Evolutionary conservation across 2,888 invertebrate species (phyloP).

Genomic region (Hymenopus coronatus): DNA sequence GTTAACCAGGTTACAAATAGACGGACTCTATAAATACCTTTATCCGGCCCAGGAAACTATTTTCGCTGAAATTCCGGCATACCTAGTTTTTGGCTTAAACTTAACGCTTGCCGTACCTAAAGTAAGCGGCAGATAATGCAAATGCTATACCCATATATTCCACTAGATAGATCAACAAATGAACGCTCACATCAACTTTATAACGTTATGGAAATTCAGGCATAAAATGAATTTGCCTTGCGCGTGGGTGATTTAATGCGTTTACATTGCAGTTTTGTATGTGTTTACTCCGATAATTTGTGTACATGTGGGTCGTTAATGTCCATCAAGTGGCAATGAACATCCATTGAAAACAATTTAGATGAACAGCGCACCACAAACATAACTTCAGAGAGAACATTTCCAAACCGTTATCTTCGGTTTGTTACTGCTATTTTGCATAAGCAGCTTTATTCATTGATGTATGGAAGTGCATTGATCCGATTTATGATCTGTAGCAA

Average conservation of each 20-base stretch:
- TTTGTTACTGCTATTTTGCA: background rate
- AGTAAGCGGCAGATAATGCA: no score
- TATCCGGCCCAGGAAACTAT: no score
- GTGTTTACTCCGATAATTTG: background rate
- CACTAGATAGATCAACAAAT: background rate
- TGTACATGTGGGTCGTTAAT: background rate
- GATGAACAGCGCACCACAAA: background rate
- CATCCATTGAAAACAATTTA: background rate
- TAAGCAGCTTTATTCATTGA: background rate
- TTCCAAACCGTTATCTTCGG: background rate
- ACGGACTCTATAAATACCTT: no score
- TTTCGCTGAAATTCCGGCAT: no score
- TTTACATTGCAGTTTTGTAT: background rate
- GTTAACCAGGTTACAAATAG: no score
- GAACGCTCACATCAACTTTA: background rate
- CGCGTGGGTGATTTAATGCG: background rate
- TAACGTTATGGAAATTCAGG: background rate
- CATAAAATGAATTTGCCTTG: background rate
- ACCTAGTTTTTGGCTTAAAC: no score
- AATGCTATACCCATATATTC: background rate
- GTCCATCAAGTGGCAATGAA: background rate
- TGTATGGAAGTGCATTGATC: background rate
- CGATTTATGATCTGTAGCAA: no score
- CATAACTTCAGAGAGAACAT: background rate
- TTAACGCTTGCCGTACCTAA: no score